Evolutionary conservation across 2,888 invertebrate genomes (phyloP).

Genomic region (Ophion obscuratus): DNA sequence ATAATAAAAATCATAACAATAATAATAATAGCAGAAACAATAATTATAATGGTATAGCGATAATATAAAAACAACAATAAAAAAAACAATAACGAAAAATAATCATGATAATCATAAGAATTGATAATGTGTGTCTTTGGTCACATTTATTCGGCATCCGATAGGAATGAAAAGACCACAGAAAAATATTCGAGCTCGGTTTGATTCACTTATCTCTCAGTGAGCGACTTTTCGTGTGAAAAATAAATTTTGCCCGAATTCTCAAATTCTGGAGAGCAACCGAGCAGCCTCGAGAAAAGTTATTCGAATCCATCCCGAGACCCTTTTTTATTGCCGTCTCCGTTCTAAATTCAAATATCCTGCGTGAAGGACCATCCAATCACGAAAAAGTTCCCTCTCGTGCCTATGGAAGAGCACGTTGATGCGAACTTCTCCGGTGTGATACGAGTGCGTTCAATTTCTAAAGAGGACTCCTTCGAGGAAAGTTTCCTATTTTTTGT

Average conservation of each 20-base stretch:
- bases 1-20: too few species aligned
- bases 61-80: too few species aligned
- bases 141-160: neutral
- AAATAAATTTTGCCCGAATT: neutral
- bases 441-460: neutral
- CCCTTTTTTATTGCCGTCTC: slow-evolving; percentile 3
- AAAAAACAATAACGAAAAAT: neutral
- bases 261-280: slow-evolving; percentile 3
- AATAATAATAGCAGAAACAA: too few species aligned
- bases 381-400: slow-evolving; percentile 13
- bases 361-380: slow-evolving; percentile 9
- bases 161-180: neutral
- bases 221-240: neutral
- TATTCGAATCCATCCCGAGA: slow-evolving; percentile 31
- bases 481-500: neutral
- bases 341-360: slow-evolving; percentile 1
- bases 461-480: neutral
- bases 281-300: slow-evolving; percentile 16
- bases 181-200: neutral
- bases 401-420: neutral
- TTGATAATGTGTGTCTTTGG: neutral
- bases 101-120: neutral
- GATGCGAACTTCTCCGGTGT: neutral
- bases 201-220: neutral
- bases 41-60: too few species aligned